phyloP scores from a whole-genome alignment of 2,888 invertebrate species.

The Serrognathus titanus region DNA sequence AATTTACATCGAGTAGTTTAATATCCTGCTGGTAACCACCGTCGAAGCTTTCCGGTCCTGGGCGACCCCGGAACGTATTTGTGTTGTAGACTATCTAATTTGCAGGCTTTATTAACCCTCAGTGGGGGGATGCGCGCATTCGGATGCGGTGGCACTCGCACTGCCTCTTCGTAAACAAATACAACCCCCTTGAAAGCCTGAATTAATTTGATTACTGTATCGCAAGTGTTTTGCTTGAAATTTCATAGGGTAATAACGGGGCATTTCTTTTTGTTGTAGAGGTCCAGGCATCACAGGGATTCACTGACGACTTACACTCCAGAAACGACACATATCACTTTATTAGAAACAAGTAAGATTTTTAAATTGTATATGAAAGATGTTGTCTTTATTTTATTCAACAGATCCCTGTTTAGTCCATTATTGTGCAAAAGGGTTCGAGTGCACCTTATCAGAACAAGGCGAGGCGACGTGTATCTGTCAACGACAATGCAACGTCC shows the following conservation, averaged over 20 bases:
- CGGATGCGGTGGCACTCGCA: too few species aligned
- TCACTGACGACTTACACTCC: slow-evolving; percentile 38
- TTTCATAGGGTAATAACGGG: too few species aligned
- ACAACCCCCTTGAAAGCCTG: too few species aligned
- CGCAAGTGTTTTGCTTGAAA: too few species aligned
- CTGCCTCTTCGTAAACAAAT: too few species aligned
- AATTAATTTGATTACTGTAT: too few species aligned
- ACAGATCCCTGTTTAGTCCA: slow-evolving; percentile 63
- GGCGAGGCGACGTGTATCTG: slow-evolving; percentile 60
- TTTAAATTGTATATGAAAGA: not conserved
- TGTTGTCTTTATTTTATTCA: not conserved
- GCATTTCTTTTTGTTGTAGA: slow-evolving; percentile 39
- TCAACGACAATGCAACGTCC: slow-evolving; percentile 54
- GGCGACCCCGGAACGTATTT: too few species aligned
- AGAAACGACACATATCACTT: slow-evolving; percentile 46
- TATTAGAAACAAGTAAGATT: slow-evolving; percentile 48
- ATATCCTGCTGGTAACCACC: not conserved
- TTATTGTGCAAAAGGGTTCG: slow-evolving; percentile 63
- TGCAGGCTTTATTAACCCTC: too few species aligned
- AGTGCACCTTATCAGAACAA: slow-evolving; percentile 55
- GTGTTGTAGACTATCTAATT: too few species aligned
- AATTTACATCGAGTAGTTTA: not conserved
- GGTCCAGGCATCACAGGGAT: slow-evolving; percentile 49
- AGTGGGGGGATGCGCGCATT: too few species aligned
- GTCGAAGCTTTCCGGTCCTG: not conserved